Conservation (phyloP, 2,113 vertebrate species). For the Tetrao urogallus region DNA sequence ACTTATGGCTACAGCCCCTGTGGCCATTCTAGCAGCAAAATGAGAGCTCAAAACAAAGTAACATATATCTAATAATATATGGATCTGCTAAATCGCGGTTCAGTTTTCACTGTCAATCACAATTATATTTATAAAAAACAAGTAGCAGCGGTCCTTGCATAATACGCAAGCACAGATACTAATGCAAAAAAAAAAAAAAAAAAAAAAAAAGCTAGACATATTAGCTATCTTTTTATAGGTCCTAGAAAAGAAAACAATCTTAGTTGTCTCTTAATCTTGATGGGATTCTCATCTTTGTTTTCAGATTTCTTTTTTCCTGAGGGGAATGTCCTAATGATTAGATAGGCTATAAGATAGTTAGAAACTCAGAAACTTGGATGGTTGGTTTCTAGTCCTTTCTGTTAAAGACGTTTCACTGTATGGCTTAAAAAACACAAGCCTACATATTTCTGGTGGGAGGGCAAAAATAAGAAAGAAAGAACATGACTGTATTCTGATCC, state of each 20-base stretch:
- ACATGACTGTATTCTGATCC: not conserved
- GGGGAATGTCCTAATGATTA: not conserved
- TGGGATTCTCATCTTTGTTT: not conserved
- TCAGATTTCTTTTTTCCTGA: not conserved
- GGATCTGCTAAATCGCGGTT: not conserved
- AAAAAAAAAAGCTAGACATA: not conserved
- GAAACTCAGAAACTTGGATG: not conserved
- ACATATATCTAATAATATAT: not conserved
- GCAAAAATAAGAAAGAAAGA: not conserved
- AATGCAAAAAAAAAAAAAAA: not conserved
- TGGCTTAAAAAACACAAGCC: not conserved
- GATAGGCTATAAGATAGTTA: not conserved
- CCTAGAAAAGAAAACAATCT: not conserved
- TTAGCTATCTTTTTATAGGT: not conserved
- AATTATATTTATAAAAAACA: not conserved
- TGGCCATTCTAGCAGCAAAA: not conserved
- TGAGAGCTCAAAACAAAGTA: not conserved
- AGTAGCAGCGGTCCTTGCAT: not conserved
- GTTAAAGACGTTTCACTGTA: not conserved
- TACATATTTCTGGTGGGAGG: not conserved
- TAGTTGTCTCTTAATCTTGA: not conserved
- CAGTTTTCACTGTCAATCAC: not conserved
- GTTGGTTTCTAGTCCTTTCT: fast-evolving
- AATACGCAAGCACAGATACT: not conserved
- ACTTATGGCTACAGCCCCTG: not conserved